phyloP scores from a whole-genome alignment of 2,797 vertebrate species.

The Setipinna tenuifilis region DNA sequence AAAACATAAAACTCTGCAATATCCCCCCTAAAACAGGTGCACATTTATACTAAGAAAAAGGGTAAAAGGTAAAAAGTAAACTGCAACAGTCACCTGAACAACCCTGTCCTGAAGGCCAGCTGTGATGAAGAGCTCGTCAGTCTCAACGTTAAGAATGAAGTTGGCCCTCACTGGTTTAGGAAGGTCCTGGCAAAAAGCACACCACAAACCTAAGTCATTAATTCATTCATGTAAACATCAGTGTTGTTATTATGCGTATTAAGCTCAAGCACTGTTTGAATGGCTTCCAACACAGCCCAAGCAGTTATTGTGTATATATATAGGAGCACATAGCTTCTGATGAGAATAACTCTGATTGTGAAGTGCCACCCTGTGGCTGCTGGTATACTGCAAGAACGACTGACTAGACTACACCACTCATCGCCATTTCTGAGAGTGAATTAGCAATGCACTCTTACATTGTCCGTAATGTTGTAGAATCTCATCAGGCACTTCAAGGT shows the following conservation, averaged over 20 bases:
- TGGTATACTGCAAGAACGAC: not conserved
- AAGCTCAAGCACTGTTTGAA: no score
- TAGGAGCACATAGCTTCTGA: not conserved
- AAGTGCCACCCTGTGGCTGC: conserved; percentile 9
- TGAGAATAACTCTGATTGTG: not conserved
- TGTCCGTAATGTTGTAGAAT: conserved; percentile 84
- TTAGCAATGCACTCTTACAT: conserved; percentile 58
- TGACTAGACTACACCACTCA: not conserved
- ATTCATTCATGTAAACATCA: not conserved
- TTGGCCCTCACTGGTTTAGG: conserved; percentile 78
- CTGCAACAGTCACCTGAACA: conserved; percentile 72
- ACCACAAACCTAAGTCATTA: not conserved
- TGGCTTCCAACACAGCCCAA: no score
- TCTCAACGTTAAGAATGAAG: conserved; percentile 84
- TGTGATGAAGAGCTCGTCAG: conserved; percentile 83
- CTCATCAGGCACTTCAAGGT: conserved; percentile 83
- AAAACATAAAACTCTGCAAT: not conserved
- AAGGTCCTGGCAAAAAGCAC: conserved; percentile 71
- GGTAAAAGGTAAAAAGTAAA: not conserved
- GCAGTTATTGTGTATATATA: no score
- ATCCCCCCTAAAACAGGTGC: not conserved
- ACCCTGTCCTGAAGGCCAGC: conserved; percentile 84
- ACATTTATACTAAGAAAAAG: not conserved
- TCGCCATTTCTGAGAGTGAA: not conserved
- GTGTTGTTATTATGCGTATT: no score